Conservation (phyloP, 2,113 vertebrate species). For the Urocynchramus pylzowi region DNA sequence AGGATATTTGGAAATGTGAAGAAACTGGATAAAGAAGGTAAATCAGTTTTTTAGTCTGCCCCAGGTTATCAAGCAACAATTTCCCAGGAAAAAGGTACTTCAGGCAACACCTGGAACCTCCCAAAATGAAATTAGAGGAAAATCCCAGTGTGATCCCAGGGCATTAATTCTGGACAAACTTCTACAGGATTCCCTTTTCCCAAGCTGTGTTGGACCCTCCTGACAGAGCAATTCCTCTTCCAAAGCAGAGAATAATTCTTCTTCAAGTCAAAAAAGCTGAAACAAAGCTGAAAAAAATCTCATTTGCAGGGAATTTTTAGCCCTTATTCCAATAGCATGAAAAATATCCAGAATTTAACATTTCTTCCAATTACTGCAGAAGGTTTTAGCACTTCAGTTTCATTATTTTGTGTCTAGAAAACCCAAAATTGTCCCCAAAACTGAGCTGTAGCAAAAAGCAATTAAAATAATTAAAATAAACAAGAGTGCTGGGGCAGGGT, state of each 20-base stretch:
- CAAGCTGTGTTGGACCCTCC: not conserved
- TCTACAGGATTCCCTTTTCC: not conserved
- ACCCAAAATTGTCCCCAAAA: not conserved
- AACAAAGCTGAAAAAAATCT: not conserved
- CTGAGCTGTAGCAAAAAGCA: accelerated
- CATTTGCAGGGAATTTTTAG: accelerated
- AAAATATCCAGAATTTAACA: not conserved
- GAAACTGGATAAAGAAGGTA: not conserved
- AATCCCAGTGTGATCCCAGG: not conserved
- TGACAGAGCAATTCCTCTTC: not conserved
- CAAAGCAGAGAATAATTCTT: not conserved
- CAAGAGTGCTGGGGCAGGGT: not conserved
- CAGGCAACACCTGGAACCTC: not conserved
- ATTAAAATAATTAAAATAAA: not conserved
- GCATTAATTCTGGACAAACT: not conserved
- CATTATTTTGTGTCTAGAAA: not conserved
- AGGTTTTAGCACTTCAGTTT: accelerated
- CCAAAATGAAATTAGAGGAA: not conserved
- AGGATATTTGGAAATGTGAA: not conserved
- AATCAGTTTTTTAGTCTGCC: not conserved
- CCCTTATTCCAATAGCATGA: accelerated
- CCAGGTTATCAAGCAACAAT: not conserved
- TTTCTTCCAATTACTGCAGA: not conserved
- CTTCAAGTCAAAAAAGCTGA: not conserved
- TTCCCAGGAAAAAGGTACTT: not conserved